Conservation (phyloP, 1,140 invertebrate genomes). For the Spodoptera frugiperda region DNA sequence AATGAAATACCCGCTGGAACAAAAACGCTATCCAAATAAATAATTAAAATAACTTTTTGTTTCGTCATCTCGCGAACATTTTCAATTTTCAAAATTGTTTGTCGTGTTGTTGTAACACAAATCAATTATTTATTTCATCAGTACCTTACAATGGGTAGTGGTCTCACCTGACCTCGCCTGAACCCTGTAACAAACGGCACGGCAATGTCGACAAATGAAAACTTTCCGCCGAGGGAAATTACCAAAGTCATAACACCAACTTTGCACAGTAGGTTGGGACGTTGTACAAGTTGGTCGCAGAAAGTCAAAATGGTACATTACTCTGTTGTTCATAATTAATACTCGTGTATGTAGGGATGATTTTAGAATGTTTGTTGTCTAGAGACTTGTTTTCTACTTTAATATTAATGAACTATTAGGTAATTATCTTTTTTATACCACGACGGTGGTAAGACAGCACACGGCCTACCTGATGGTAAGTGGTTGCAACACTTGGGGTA, state of each 20-base stretch:
- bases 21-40: too few species aligned
- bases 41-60: too few species aligned
- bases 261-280: conserved; percentile 24
- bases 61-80: too few species aligned
- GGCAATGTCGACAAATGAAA: conserved; percentile 48
- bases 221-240: conserved; percentile 56
- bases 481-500: too few species aligned
- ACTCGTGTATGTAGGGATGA: too few species aligned
- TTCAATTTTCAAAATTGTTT: neutral
- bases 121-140: conserved; percentile 38
- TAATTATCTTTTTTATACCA: neutral
- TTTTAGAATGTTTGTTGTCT: too few species aligned
- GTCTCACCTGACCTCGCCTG: conserved; percentile 13
- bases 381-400: neutral
- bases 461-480: too few species aligned
- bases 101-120: neutral
- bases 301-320: neutral
- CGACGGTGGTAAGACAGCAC: too few species aligned
- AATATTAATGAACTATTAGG: neutral
- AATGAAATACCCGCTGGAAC: too few species aligned
- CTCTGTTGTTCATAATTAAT: neutral
- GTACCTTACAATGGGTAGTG: conserved; percentile 13
- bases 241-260: conserved; percentile 50
- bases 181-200: conserved; percentile 10
- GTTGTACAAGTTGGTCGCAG: neutral